Base-by-base conservation (phyloP, 2,113 vertebrate genomes). In the Phyllopteryx taeniolatus region DNA sequence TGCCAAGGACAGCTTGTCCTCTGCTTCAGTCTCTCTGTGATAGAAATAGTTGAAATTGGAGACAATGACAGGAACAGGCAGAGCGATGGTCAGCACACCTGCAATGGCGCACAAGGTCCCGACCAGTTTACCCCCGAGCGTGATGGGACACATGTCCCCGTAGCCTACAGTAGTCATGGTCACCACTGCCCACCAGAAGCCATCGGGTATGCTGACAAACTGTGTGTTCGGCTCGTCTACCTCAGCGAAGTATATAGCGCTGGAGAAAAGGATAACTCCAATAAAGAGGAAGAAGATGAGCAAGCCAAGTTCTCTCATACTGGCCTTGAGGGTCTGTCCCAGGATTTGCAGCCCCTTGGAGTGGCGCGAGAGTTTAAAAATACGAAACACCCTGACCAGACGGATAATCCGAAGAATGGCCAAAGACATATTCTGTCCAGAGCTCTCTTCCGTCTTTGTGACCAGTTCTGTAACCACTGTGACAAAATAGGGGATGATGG, bases 21-120 rank as follows among this genome's bases (percentile, higher is more conserved):
- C 96, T 0, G 95, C 94, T 80, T 96, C 95, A 0, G 94, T 96
- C 89, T 99, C 97, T 51, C 96, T 88, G 84, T 99, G 98, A 88
- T 99, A 99, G 92, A 99, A 99, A 59, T 99, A 99, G 83, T 99
- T 99, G 83, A 99, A 99, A 80, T 99, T 99, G 1, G 98, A 99
- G 85, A 99, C 98, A 33, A 99, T 99, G 83, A 99, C 97, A 0
- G 98, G 97, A 42, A 99, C 97, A 0, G 98, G 98, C 10, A 99
- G 91, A 0, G 98, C 97, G 5, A 99, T 96, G 80, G 98, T 99
- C 80, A 99, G 75, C 42, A 99, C 98, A 0, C 98, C 98, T 0
- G 98, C 95, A 0, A 99, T 98, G 84, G 97, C 98, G 0, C 97
- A 99, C 74, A 99, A 85, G 0, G 95, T 96, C 12, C 98, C 98